Percentiles rank a stretch among this genome's conserved stretches.
Conservation (phyloP, 92 coral and sea anemone species). For the Anthopleura xanthogrammica region DNA sequence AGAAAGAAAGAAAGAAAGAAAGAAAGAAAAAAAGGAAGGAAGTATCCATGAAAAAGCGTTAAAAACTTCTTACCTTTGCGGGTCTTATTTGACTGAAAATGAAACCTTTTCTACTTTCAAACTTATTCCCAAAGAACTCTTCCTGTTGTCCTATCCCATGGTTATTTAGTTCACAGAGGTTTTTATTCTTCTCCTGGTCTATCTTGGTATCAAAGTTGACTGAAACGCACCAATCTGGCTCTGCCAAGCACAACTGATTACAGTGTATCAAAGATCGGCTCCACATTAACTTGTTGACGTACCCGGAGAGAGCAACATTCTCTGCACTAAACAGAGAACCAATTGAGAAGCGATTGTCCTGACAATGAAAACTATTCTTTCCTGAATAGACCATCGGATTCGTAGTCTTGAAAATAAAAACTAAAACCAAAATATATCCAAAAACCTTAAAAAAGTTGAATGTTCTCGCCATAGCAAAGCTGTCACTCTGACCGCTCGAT, state of each 20-base stretch:
- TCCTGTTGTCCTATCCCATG: neutral
- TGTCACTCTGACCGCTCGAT: neutral
- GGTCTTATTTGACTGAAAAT: slow-evolving; percentile 16
- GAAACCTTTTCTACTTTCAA: slow-evolving; percentile 9
- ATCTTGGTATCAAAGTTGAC: slow-evolving; percentile 15
- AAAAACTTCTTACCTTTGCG: neutral
- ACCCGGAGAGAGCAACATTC: neutral
- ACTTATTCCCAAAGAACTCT: slow-evolving; percentile 10
- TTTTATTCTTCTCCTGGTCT: neutral
- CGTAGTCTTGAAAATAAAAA: neutral
- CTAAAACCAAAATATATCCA: neutral
- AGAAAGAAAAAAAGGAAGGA: neutral
- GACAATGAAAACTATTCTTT: slow-evolving; percentile 14
- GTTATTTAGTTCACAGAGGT: slow-evolving; percentile 17
- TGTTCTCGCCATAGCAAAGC: neutral
- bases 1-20: neutral
- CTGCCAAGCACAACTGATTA: slow-evolving; percentile 19
- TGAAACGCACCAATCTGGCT: slow-evolving; percentile 23
- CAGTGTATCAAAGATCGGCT: slow-evolving; percentile 16
- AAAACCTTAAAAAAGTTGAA: neutral
- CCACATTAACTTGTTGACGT: slow-evolving; percentile 8
- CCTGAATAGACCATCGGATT: slow-evolving; percentile 1
- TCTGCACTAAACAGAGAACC: slow-evolving; percentile 14
- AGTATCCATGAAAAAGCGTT: neutral
- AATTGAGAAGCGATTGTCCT: slow-evolving; percentile 3